Evolutionary conservation across 2,888 invertebrate species (phyloP).

Genomic region (Volucella zonaria): DNA sequence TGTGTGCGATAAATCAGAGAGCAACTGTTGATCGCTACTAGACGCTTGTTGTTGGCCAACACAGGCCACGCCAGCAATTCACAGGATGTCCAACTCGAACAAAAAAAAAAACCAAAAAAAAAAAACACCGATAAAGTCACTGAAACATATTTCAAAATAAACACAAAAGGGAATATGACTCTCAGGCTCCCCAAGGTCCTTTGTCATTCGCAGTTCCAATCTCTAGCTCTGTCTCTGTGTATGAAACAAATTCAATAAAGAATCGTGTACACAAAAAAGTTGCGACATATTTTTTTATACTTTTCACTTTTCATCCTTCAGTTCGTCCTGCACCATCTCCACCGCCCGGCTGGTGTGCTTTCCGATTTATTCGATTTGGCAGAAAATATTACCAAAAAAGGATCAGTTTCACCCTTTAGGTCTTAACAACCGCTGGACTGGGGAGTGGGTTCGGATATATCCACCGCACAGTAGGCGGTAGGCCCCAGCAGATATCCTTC

Average conservation of each 20-base stretch:
- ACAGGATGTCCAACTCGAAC: conserved; percentile 52
- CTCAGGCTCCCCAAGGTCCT: conserved; percentile 35
- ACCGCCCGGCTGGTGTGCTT: neutral
- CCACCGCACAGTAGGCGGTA: conserved; percentile 51
- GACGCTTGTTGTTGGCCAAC: conserved; percentile 61
- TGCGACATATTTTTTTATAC: conserved; percentile 38
- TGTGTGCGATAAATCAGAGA: conserved; percentile 65
- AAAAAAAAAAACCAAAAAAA: conserved; percentile 11
- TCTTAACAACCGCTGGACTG: neutral
- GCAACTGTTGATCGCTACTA: conserved; percentile 68
- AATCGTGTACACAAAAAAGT: conserved; percentile 64
- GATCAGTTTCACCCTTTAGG: conserved; percentile 51
- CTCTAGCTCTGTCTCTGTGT: conserved; percentile 9
- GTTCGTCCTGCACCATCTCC: too few relatives aligned
- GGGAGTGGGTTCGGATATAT: conserved; percentile 54
- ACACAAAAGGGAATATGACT: conserved; percentile 56
- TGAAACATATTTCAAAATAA: conserved; percentile 72
- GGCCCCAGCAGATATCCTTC: conserved; percentile 37
- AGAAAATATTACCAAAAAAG: conserved; percentile 56
- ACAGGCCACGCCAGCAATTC: conserved; percentile 10
- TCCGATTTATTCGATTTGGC: conserved; percentile 68
- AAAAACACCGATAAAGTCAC: conserved; percentile 40
- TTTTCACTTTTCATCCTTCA: neutral
- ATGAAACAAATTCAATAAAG: conserved; percentile 69
- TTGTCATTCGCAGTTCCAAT: conserved; percentile 32